Evolutionary conservation across 2,797 vertebrate genomes (phyloP).

Genomic region (Eleutherodactylus coqui): DNA sequence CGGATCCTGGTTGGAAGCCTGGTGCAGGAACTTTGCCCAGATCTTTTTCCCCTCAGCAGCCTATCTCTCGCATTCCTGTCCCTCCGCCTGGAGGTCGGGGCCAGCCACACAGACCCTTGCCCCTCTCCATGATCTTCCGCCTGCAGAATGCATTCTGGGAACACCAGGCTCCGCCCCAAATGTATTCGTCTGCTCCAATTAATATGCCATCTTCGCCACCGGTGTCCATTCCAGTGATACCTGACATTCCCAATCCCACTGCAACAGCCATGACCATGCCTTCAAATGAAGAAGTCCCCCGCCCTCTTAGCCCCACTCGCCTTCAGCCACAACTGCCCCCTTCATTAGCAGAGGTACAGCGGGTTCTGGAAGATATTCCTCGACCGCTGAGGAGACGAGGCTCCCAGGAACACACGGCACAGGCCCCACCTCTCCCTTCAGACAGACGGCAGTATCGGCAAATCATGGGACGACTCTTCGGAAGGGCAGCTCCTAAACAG

Average conservation of each 20-base stretch:
- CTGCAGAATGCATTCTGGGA: conserved; percentile 87
- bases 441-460: conserved; percentile 87
- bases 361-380: conserved; percentile 86
- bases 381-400: conserved; percentile 86
- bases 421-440: conserved; percentile 67
- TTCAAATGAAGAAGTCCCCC: conserved; percentile 65
- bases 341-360: conserved; percentile 78
- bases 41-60: conserved; percentile 73
- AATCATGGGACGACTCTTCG: conserved; percentile 86
- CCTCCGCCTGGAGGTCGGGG: conserved; percentile 76
- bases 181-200: background rate
- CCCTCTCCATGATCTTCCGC: conserved; percentile 90
- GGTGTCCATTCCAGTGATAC: conserved; percentile 8
- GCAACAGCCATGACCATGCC: background rate
- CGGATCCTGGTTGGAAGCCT: conserved; percentile 67
- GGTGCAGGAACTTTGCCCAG: conserved; percentile 71
- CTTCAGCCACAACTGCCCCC: conserved; percentile 87
- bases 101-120: conserved; percentile 81
- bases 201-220: conserved; percentile 12
- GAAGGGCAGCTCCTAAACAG: conserved; percentile 47
- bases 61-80: conserved; percentile 85
- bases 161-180: conserved; percentile 54
- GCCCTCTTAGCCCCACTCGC: conserved; percentile 88
- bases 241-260: conserved; percentile 1
- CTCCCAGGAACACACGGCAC: conserved; percentile 79